phyloP scores from a whole-genome alignment of 2,113 vertebrate genomes.

The Alexandromys fortis region DNA sequence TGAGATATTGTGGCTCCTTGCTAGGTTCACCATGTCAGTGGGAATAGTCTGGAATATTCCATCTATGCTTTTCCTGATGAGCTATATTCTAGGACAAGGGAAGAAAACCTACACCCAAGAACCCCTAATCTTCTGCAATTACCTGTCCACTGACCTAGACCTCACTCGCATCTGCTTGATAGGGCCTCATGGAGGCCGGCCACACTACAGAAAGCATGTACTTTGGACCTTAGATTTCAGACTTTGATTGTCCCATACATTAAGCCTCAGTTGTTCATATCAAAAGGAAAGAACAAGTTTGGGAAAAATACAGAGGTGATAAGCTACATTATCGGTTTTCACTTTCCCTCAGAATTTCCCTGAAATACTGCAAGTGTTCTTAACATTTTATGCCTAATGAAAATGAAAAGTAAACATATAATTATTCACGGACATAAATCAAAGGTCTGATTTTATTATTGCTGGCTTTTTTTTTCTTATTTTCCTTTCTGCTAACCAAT shows the following conservation, averaged over 20 bases:
- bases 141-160: not conserved
- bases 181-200: not conserved
- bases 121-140: too few relatives aligned
- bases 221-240: not conserved
- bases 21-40: too few relatives aligned
- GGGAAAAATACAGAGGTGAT: not conserved
- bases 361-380: not conserved
- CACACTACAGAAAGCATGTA: not conserved
- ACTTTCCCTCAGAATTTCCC: not conserved
- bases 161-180: not conserved
- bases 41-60: not conserved
- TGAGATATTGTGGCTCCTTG: too few relatives aligned
- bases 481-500: not conserved
- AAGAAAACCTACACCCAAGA: too few relatives aligned
- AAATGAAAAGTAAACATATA: not conserved
- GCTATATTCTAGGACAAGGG: accelerated
- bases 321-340: not conserved
- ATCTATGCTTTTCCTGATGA: not conserved
- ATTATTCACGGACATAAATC: not conserved
- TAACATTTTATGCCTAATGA: not conserved
- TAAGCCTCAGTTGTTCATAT: accelerated
- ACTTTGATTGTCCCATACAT: not conserved
- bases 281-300: not conserved
- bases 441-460: not conserved
- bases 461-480: not conserved